phyloP scores from a whole-genome alignment of 2,888 invertebrate species.

The Eupithecia insigniata region DNA sequence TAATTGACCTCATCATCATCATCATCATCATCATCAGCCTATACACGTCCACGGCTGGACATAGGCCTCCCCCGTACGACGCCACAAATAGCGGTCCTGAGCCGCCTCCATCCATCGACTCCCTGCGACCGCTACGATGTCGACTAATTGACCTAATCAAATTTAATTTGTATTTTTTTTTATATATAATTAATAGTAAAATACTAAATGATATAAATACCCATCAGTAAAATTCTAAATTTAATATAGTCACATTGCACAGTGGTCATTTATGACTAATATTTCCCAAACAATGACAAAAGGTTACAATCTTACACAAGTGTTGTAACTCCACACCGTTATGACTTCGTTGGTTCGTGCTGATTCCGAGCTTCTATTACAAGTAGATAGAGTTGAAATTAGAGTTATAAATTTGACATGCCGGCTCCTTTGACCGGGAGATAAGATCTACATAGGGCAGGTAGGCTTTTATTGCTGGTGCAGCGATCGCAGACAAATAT shows the following conservation, averaged over 20 bases:
- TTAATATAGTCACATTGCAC: slow-evolving; percentile 11
- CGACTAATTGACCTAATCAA: not conserved
- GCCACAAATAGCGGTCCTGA: too few species aligned
- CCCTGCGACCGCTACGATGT: too few species aligned
- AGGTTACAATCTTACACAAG: slow-evolving; percentile 77
- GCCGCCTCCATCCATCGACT: too few species aligned
- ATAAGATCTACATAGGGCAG: slow-evolving; percentile 81
- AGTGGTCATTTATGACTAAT: slow-evolving; percentile 60
- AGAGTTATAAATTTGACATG: slow-evolving; percentile 52
- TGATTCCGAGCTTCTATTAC: slow-evolving; percentile 46
- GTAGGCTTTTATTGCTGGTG: slow-evolving; percentile 75
- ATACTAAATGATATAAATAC: too few species aligned
- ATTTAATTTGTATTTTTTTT: not conserved
- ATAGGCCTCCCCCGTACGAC: too few species aligned
- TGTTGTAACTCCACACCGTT: slow-evolving; percentile 81
- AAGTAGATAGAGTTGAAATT: slow-evolving; percentile 46
- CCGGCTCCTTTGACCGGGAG: slow-evolving; percentile 80
- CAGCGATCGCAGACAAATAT: slow-evolving; percentile 54
- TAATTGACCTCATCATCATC: not conserved
- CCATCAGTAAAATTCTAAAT: not conserved
- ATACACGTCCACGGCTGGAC: too few species aligned
- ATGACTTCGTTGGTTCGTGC: slow-evolving; percentile 62
- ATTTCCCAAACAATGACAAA: slow-evolving; percentile 75
- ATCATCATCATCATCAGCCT: too few species aligned
- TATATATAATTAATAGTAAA: too few species aligned